Conservation (phyloP, 2,113 vertebrate genomes). For the Apeltes quadracus region DNA sequence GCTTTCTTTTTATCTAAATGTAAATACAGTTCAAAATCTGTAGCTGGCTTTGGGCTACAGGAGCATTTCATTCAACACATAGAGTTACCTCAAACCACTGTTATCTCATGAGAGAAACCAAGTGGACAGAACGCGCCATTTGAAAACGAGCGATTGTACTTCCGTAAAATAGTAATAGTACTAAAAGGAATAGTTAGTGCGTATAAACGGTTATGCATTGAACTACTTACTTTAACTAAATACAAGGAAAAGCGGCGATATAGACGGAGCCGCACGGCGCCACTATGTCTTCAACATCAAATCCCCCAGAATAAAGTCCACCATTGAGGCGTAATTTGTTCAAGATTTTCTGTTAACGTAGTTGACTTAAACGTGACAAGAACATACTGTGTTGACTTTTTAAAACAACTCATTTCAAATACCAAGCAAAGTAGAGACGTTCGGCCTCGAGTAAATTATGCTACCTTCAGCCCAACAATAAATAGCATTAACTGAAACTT, state of each 20-base stretch:
- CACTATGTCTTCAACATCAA: too few species aligned
- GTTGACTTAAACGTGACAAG: neutral
- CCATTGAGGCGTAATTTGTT: neutral
- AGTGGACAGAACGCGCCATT: neutral
- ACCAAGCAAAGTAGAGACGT: neutral
- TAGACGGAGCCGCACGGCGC: neutral
- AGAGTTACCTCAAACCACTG: neutral
- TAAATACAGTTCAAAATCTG: neutral
- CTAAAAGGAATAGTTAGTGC: too few species aligned
- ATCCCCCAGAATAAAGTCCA: neutral
- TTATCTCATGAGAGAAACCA: too few species aligned
- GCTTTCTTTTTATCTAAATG: too few species aligned
- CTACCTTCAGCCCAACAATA: neutral
- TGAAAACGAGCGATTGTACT: neutral
- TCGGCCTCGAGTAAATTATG: slow-evolving; percentile 24
- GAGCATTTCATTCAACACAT: neutral
- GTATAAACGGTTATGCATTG: neutral
- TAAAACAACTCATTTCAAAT: accelerated
- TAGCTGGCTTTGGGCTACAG: neutral
- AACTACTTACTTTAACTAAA: neutral
- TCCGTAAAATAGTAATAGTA: neutral
- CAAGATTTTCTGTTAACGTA: neutral
- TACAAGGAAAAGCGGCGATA: neutral
- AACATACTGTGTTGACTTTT: accelerated
- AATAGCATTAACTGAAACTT: accelerated